These are phyloP conservation scores for Belgica antarctica DNA, from an alignment of 2,888 invertebrate species.

Conservation along the genomic window DNA sequence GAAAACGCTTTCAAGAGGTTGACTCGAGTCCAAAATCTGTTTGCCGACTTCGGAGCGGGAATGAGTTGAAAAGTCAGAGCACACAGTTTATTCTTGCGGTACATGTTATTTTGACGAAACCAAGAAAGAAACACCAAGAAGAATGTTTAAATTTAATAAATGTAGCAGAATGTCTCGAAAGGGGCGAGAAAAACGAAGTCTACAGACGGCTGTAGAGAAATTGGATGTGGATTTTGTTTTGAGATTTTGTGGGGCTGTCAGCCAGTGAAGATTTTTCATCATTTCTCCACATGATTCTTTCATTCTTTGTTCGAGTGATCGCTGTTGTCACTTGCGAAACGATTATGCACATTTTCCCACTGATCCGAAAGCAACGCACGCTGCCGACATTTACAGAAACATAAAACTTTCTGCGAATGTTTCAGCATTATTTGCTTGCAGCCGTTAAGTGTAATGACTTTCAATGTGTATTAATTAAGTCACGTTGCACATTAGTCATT, in stretches of 20 bases:
- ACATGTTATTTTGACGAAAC: background rate
- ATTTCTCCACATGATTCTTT: background rate
- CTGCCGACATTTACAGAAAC: slow-evolving; percentile 6
- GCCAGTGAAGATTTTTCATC: background rate
- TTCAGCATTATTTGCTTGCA: background rate
- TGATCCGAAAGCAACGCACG: background rate
- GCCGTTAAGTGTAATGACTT: background rate
- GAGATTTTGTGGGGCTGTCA: background rate
- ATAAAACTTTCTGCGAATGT: slow-evolving; percentile 10
- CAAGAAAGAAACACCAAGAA: background rate
- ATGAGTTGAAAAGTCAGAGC: background rate
- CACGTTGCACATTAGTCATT: background rate
- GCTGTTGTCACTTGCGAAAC: too few species aligned
- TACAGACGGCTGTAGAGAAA: slow-evolving; percentile 5
- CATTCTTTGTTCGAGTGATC: background rate
- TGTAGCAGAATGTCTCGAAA: slow-evolving; percentile 1
- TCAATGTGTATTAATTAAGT: slow-evolving; percentile 10
- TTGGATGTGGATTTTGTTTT: too few species aligned
- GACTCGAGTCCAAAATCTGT: background rate
- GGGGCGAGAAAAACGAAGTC: background rate
- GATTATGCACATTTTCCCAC: too few species aligned
- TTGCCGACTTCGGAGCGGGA: background rate
- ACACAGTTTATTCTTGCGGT: background rate
- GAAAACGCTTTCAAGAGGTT: too few species aligned
- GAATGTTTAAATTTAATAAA: background rate